Evolutionary conservation across 2,113 vertebrate genomes (phyloP), one percentile per base, ranked within the genome.

Genomic region (Lamprologus sp.): DNA sequence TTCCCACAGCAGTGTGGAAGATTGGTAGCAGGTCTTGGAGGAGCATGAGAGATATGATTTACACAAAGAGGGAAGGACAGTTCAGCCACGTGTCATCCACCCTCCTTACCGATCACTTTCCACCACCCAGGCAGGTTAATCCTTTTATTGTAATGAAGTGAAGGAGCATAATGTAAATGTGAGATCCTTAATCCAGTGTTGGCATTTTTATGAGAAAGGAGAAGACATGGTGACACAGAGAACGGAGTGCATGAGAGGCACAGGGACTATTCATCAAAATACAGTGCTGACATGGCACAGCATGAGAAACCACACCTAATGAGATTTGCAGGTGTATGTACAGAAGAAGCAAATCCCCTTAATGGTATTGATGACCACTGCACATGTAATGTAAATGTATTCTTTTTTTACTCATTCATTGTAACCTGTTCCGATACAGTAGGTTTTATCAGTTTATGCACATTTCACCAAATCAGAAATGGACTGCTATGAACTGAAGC

Each of bases 131-230:
- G 88, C 92, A 94, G 95, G 95, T 96, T 96, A 96, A 96, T 96
- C 94, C 95, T 96, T 96, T 96, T 95, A 96, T 96, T 96, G 94
- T 96, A 96, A 97, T 96, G 94, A 97, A 96, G 93, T 93, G 93
- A 92, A 79, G 90, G 83, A 73, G 84, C 89, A 90, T 93, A 89
- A 96, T 95, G 91, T 89, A 83, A 90, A 94, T 92, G 87, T 84
- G 79, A 87, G 91, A 90, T 17, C 60, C 92, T 95, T 95, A 94
- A 95, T 90, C 91, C 89, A 88, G 85, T 84, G 91, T 83, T 89
- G 92, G 90, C 94, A 88, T 93, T 93, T 96, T 95, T 95, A 96
- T 89, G 93, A 95, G 90, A 73, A 84, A 87, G 93, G 92, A 87
- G 90, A 88, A 83, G 77, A 85, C 87, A 53, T 77, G 35, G 82